phyloP scores from a whole-genome alignment of 2,113 vertebrate species.

The Aegithalos caudatus region DNA sequence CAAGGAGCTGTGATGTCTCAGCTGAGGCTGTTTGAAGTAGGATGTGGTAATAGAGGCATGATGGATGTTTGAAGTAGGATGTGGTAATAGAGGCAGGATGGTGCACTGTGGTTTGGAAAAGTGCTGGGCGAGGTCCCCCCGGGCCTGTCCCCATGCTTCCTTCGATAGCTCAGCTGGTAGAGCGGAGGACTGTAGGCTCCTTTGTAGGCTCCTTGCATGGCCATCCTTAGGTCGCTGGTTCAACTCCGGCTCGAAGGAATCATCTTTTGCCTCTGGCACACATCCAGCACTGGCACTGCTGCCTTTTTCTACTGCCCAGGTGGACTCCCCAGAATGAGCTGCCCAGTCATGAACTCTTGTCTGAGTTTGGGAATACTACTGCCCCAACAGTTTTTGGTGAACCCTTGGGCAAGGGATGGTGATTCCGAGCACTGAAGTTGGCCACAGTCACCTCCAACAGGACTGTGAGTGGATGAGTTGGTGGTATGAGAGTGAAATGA shows the following conservation, averaged over 20 bases:
- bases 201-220: fast-evolving
- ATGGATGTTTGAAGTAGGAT: no score
- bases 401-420: background rate
- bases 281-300: background rate
- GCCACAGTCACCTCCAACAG: fast-evolving
- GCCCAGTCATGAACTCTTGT: fast-evolving
- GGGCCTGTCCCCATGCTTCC: background rate
- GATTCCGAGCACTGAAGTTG: fast-evolving
- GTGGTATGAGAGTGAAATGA: background rate
- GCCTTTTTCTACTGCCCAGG: background rate
- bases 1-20: background rate
- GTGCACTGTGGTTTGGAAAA: background rate
- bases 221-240: conserved; percentile 88
- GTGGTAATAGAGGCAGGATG: no score
- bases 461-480: fast-evolving
- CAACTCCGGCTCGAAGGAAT: conserved; percentile 67
- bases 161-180: conserved; percentile 87
- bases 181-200: conserved; percentile 83
- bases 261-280: background rate
- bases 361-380: fast-evolving
- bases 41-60: background rate
- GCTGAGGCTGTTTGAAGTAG: background rate
- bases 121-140: background rate
- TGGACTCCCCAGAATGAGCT: fast-evolving
- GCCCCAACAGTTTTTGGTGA: background rate